These are phyloP conservation scores for Sussaba pulchella DNA, from an alignment of 2,888 invertebrate genomes.

Conservation along the genomic window DNA sequence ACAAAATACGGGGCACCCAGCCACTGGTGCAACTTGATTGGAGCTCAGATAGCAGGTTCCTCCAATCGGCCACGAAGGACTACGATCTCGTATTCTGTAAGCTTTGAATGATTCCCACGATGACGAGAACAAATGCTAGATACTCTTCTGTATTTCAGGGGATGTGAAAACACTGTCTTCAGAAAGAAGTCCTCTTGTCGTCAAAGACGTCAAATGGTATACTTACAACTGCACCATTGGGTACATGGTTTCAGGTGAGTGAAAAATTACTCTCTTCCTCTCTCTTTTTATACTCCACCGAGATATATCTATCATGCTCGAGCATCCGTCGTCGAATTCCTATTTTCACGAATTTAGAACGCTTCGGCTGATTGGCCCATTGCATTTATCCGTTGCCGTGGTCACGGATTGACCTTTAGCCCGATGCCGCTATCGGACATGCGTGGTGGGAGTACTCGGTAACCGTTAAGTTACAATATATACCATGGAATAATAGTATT, in stretches of 20 bases:
- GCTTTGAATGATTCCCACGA: slow-evolving; percentile 81
- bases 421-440: too few relatives aligned
- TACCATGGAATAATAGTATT: too few relatives aligned
- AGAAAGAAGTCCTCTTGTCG: slow-evolving; percentile 94
- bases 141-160: slow-evolving; percentile 86
- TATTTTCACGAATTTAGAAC: too few relatives aligned
- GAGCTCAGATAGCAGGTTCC: slow-evolving; percentile 94
- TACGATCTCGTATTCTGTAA: slow-evolving; percentile 95
- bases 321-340: too few relatives aligned
- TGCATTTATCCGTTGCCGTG: too few relatives aligned
- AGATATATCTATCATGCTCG: too few relatives aligned
- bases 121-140: background rate
- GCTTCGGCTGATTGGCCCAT: too few relatives aligned
- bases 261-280: background rate
- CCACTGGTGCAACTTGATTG: slow-evolving; percentile 95
- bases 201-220: slow-evolving; percentile 96
- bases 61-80: slow-evolving; percentile 96
- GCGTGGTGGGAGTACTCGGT: too few relatives aligned
- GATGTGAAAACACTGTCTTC: slow-evolving; percentile 94
- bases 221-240: slow-evolving; percentile 95
- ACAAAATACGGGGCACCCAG: slow-evolving; percentile 94
- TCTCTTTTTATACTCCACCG: too few relatives aligned
- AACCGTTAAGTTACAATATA: too few relatives aligned
- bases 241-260: slow-evolving; percentile 92
- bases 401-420: too few relatives aligned